A percentile compares a stretch with the other conserved stretches of the same genome.
Conservation (phyloP, 2,797 vertebrate genomes). For the Sus cebifrons region DNA sequence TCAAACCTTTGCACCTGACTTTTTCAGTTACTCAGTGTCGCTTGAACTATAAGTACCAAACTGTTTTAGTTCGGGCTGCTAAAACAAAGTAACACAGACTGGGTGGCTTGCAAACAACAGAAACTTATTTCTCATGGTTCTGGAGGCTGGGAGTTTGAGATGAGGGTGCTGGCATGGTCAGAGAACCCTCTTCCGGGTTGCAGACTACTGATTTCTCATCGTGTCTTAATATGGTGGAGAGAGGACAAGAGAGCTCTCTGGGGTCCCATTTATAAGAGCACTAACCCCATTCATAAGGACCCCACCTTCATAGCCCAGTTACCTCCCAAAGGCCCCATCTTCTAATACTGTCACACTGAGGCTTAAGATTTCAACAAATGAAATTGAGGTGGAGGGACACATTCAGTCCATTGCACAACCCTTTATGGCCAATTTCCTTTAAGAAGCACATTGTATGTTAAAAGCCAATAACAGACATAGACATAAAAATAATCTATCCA, state of each 20-base stretch:
- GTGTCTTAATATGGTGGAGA: background rate
- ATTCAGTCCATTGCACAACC: background rate
- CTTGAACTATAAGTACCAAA: background rate
- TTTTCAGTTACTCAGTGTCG: background rate
- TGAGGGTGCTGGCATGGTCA: background rate
- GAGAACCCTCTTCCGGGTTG: background rate
- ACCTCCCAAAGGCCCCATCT: background rate
- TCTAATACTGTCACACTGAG: background rate
- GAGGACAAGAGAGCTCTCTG: background rate
- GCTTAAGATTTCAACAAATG: constrained; percentile 1
- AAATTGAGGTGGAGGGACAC: background rate
- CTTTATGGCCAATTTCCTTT: background rate
- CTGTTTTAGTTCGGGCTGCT: background rate
- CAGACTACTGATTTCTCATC: background rate
- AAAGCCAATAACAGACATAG: background rate
- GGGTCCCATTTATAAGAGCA: background rate
- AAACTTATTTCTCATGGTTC: background rate
- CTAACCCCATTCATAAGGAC: background rate
- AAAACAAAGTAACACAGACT: background rate
- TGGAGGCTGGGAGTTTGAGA: background rate
- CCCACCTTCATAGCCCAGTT: background rate
- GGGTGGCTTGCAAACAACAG: background rate
- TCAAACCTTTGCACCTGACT: constrained; percentile 3
- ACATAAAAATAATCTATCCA: background rate
- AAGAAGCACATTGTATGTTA: background rate